Percentiles rank a stretch among this genome's conserved stretches.
phyloP scores from a whole-genome alignment of 2,888 invertebrate species.

The Lumbricus terrestris region DNA sequence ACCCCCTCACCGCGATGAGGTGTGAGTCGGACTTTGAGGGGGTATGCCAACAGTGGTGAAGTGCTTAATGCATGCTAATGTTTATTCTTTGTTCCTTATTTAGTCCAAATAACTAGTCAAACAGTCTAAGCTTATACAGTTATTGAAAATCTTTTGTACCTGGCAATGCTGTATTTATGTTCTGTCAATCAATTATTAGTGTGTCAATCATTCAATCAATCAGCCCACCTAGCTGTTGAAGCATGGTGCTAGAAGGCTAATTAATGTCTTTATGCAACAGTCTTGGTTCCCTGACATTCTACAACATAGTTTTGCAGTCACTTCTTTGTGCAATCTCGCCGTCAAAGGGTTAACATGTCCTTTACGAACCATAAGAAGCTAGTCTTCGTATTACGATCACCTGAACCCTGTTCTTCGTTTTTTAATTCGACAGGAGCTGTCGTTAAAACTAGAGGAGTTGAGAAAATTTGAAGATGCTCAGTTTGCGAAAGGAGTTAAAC shows the following conservation, averaged over 20 bases:
- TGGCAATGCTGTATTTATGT: no score
- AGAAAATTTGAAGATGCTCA: slow-evolving; percentile 33
- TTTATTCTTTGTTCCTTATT: neutral
- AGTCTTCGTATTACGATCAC: neutral
- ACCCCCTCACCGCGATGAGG: no score
- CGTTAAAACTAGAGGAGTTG: slow-evolving; percentile 31
- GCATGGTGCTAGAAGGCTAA: neutral
- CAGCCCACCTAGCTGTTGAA: neutral
- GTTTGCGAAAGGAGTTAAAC: slow-evolving; percentile 21
- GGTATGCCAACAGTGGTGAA: no score
- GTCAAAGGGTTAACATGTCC: neutral
- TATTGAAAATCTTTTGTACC: no score
- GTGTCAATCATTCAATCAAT: neutral
- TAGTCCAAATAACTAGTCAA: neutral
- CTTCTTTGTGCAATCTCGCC: no score
- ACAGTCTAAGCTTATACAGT: neutral
- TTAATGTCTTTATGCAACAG: neutral
- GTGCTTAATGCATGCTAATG: neutral
- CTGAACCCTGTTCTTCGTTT: neutral
- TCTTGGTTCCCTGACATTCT: neutral
- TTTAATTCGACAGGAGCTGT: slow-evolving; percentile 25
- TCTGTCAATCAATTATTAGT: no score
- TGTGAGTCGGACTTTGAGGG: no score
- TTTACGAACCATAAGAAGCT: neutral
- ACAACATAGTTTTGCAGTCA: no score